Evolutionary conservation across 2,113 vertebrate genomes (phyloP).

Genomic region (Panthera leo): DNA sequence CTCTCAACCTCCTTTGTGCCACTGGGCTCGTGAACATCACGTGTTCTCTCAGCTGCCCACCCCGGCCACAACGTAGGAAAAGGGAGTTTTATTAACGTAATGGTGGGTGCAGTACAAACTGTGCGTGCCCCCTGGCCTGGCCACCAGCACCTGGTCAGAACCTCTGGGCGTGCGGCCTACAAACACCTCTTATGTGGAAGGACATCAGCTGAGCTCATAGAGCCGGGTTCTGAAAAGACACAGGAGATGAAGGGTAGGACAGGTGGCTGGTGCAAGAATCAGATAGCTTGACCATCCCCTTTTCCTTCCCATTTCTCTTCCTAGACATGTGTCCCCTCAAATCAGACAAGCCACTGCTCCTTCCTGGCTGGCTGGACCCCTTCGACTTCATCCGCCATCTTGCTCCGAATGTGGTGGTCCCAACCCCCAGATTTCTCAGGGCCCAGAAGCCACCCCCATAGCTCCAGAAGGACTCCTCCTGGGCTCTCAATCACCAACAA

Average conservation of each 20-base stretch:
- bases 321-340: neutral
- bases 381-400: too few species aligned
- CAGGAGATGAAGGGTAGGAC: too few species aligned
- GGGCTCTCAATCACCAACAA: neutral
- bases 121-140: neutral
- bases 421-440: neutral
- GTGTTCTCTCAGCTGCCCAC: neutral
- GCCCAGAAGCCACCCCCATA: neutral
- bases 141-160: neutral
- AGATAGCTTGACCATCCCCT: neutral
- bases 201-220: neutral
- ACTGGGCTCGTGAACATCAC: neutral
- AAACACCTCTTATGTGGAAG: neutral
- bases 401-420: neutral
- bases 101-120: neutral
- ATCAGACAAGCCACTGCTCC: neutral
- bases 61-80: accelerated
- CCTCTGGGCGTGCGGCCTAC: too few species aligned
- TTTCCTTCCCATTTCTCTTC: neutral
- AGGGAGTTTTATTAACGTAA: neutral
- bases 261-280: neutral
- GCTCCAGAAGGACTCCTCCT: neutral
- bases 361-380: neutral
- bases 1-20: neutral
- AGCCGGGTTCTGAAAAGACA: neutral